Conservation (phyloP, 2,113 vertebrate genomes). For the Rhegmatorhina hoffmannsi region DNA sequence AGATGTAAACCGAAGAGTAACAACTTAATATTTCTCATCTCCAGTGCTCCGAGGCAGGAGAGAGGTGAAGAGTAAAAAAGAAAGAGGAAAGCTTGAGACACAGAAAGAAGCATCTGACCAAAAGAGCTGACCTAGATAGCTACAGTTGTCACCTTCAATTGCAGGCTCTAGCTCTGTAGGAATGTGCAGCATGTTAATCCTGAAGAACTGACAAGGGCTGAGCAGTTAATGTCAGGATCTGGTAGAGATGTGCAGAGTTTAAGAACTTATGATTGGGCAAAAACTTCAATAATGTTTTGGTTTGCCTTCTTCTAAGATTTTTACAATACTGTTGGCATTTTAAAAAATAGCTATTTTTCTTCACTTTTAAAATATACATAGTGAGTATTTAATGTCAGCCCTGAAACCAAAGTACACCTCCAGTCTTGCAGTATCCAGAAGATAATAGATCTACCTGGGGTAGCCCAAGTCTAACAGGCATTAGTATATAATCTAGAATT, state of each 20-base stretch:
- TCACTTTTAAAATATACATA: neutral
- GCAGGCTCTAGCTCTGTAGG: neutral
- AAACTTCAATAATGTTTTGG: neutral
- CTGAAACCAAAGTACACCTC: neutral
- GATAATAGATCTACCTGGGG: neutral
- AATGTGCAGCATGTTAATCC: neutral
- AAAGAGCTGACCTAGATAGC: constrained; percentile 9
- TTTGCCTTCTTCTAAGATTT: neutral
- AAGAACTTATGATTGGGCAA: neutral
- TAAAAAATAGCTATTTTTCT: neutral
- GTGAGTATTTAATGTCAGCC: neutral
- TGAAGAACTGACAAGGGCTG: neutral
- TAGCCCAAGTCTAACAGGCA: neutral
- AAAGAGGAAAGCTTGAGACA: neutral
- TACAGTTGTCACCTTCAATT: constrained; percentile 21
- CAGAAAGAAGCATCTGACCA: neutral
- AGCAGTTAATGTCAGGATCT: neutral
- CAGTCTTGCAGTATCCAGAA: neutral
- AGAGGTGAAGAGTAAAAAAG: neutral
- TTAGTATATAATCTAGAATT: neutral
- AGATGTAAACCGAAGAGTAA: neutral
- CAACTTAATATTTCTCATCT: neutral
- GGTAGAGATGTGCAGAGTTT: neutral
- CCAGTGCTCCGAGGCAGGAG: neutral
- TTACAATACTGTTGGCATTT: accelerated